Evolutionary conservation across 1,140 invertebrate species (phyloP), one percentile per base, ranked within the genome.

Genomic region (Microplitis demolitor): DNA sequence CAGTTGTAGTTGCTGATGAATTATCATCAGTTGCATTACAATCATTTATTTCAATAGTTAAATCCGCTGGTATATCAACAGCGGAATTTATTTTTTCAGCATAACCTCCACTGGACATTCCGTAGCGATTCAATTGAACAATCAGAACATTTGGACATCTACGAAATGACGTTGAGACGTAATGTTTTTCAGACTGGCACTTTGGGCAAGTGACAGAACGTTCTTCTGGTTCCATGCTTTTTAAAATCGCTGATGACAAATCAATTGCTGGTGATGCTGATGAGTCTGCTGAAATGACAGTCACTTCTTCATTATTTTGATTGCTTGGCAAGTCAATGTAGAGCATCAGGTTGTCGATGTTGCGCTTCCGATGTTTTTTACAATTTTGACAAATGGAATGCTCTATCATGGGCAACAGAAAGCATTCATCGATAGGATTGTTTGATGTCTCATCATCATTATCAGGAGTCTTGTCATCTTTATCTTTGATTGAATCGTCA

Each of bases 391-490:
- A 85, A 8, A 62, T 50, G n/a, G 81, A 84, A 68, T 82, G 77
- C 60, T 85, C 82, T n/a, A 78, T 76, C 79, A 85, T 82, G n/a
- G 81, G 75, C 4, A 82, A 68, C 35, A 78, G 70, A 69, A 85
- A 84, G 69, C 79, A 82, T n/a, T 82, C 78, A 63, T 85, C 82
- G 4, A 85, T 81, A 0, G 81, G 81, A 76, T 84, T 83, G 45
- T 63, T 68, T 4, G 9, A 35, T 2, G 16, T 64, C 53, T 54
- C 50, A 13, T 51, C 8, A 61, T 70, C 61, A 24, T 69, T 69
- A 16, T 3, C 31, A 37, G 53, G 53, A 39, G 62, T 69, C 51
- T 72, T 67, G 54, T 4, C 51, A 54, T 24, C 24, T 24, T 24
- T 24, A 24, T 24, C 24, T 24, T 24, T 24, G 24, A 31, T 34